Evolutionary conservation across 2,888 invertebrate species (phyloP).

Genomic region (Anthophora plumipes): DNA sequence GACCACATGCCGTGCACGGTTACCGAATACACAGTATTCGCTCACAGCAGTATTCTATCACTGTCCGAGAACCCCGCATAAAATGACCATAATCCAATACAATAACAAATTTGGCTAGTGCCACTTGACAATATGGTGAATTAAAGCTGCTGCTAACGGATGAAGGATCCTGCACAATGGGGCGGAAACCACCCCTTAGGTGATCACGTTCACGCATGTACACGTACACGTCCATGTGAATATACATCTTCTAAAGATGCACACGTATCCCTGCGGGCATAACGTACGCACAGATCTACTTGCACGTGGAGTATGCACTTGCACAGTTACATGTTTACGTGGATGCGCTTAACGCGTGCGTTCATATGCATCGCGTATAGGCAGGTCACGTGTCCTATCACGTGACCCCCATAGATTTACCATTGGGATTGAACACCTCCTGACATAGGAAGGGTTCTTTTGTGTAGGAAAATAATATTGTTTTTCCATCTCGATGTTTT

Average conservation of each 20-base stretch:
- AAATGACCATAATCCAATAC: constrained; percentile 77
- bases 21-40: background rate
- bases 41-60: background rate
- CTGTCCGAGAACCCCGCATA: constrained; percentile 14
- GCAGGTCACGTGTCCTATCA: constrained; percentile 76
- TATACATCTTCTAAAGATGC: constrained; percentile 39
- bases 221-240: constrained; percentile 34
- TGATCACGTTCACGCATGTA: constrained; percentile 43
- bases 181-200: constrained; percentile 68
- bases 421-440: constrained; percentile 67
- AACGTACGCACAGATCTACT: constrained; percentile 45
- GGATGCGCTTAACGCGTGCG: constrained; percentile 64
- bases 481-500: constrained; percentile 72
- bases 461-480: constrained; percentile 75
- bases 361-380: constrained; percentile 65
- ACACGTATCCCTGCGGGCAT: constrained; percentile 63
- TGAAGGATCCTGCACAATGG: constrained; percentile 72
- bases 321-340: constrained; percentile 67
- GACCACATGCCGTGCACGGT: background rate
- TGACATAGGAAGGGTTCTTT: constrained; percentile 72
- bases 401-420: constrained; percentile 73
- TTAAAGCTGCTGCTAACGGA: constrained; percentile 74
- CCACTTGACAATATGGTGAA: constrained; percentile 82
- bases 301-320: constrained; percentile 54
- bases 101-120: constrained; percentile 81